phyloP scores from a whole-genome alignment of 2,888 invertebrate species.

The Nysson spinosus region DNA sequence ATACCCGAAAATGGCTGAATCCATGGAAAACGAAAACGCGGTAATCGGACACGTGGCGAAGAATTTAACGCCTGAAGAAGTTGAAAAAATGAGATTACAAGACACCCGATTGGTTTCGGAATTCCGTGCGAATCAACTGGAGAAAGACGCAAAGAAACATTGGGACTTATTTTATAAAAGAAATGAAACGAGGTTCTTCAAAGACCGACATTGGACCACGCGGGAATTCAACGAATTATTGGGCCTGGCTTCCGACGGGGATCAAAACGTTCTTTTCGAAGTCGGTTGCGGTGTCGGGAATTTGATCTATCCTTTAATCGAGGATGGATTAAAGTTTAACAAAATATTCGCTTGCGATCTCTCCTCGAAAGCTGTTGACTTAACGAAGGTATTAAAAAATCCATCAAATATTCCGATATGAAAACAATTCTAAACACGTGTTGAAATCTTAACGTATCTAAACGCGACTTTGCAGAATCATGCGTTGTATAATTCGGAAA shows the following conservation, averaged over 20 bases:
- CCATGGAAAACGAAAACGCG: conserved; percentile 13
- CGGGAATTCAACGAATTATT: conserved; percentile 93
- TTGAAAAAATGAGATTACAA: conserved; percentile 82
- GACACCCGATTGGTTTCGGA: conserved; percentile 84
- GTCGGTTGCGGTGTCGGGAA: conserved; percentile 98
- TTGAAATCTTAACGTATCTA: no score
- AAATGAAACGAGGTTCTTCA: conserved; percentile 95
- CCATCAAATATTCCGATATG: background rate
- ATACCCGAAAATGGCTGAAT: conserved; percentile 51
- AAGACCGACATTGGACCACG: conserved; percentile 97
- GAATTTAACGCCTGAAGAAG: conserved; percentile 81
- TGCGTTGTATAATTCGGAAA: conserved; percentile 82
- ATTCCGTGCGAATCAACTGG: conserved; percentile 87
- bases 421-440: conserved; percentile 5
- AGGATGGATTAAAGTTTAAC: conserved; percentile 83
- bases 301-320: conserved; percentile 93
- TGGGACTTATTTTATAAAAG: conserved; percentile 99
- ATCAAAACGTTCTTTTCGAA: conserved; percentile 82
- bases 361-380: conserved; percentile 92
- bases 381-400: conserved; percentile 83
- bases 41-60: conserved; percentile 77
- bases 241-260: conserved; percentile 79
- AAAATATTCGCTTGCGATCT: conserved; percentile 93
- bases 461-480: conserved; percentile 71
- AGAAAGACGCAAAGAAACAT: conserved; percentile 89